These are phyloP conservation scores for Cremastobaeus sp. DNA, from an alignment of 2,888 invertebrate genomes.

Conservation along the genomic window DNA sequence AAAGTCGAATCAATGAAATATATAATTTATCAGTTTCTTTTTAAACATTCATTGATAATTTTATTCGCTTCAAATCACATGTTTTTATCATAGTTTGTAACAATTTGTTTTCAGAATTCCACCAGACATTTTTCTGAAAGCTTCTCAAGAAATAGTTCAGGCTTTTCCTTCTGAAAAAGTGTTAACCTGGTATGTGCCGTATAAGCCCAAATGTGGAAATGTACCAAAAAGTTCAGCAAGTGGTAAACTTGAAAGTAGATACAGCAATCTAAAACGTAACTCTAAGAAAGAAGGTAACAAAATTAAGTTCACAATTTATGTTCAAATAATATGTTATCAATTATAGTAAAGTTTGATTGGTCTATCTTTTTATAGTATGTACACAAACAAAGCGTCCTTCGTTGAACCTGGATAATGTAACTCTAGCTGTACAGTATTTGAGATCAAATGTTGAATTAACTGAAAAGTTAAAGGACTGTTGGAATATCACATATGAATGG, in stretches of 20 bases:
- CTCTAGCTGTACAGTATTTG: conserved; percentile 14
- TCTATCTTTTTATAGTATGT: too few species aligned
- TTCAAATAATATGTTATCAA: neutral
- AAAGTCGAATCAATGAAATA: too few species aligned
- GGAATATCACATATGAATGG: conserved; percentile 7
- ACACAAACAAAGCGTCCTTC: neutral
- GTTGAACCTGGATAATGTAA: neutral
- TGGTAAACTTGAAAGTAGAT: conserved; percentile 16
- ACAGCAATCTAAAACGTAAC: conserved; percentile 9
- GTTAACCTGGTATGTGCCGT: conserved; percentile 30
- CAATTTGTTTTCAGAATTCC: conserved; percentile 4
- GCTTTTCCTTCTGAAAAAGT: conserved; percentile 6
- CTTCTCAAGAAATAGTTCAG: conserved; percentile 15
- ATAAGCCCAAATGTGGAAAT: conserved; percentile 19
- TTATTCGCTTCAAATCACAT: neutral
- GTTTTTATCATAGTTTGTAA: neutral
- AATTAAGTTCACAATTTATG: neutral
- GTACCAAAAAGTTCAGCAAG: conserved; percentile 27
- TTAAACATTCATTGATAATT: neutral
- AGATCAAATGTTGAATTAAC: conserved; percentile 15
- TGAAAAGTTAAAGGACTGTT: conserved; percentile 14
- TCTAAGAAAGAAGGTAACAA: neutral
- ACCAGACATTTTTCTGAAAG: conserved; percentile 1
- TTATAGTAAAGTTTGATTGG: neutral
- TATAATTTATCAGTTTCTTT: neutral